Conservation (phyloP, 2,113 vertebrate species). For the Labrus mixtus region DNA sequence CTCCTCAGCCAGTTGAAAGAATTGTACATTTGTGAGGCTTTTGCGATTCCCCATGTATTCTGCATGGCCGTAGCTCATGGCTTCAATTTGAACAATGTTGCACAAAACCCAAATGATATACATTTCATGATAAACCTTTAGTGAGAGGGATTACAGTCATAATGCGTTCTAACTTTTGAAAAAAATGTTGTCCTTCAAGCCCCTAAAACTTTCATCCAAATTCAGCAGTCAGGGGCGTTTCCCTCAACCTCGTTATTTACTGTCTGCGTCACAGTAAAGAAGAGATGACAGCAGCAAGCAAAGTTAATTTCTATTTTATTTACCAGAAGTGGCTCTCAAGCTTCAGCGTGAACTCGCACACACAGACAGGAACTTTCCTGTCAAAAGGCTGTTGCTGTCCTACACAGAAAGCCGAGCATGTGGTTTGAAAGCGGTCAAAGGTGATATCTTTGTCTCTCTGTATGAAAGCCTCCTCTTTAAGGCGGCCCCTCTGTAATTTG, state of each 20-base stretch:
- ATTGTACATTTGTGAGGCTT: neutral
- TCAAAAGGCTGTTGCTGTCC: constrained; percentile 50
- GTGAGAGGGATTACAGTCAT: constrained; percentile 47
- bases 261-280: constrained; percentile 36
- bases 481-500: no score
- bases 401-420: constrained; percentile 42
- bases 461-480: neutral
- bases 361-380: constrained; percentile 53
- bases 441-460: constrained; percentile 22
- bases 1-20: neutral
- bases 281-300: constrained; percentile 22
- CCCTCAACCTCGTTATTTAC: constrained; percentile 36
- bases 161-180: constrained; percentile 28
- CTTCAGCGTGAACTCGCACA: constrained; percentile 41
- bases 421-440: constrained; percentile 31
- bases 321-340: constrained; percentile 74
- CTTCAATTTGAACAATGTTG: neutral
- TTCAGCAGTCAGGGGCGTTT: neutral
- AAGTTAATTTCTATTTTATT: constrained; percentile 64
- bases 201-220: constrained; percentile 46
- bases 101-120: constrained; percentile 23
- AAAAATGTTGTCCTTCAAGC: constrained; percentile 50
- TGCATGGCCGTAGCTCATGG: no score
- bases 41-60: neutral
- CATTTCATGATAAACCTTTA: constrained; percentile 23